phyloP scores from a whole-genome alignment of 2,797 vertebrate genomes.

The Anabas testudineus region DNA sequence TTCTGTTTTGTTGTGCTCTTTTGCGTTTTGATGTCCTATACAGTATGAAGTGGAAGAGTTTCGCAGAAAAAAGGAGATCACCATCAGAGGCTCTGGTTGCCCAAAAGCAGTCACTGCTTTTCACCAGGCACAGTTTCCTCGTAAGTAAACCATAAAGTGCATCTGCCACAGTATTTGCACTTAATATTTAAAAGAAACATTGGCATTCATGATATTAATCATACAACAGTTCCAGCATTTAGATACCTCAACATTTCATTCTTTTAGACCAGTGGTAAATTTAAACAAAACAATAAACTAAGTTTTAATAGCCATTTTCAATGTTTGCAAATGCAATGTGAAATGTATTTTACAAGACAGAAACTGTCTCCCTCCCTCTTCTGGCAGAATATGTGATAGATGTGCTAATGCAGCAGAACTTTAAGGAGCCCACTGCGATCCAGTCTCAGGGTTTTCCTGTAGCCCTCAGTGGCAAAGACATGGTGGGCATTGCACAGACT shows the following conservation, averaged over 20 bases:
- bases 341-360: not conserved
- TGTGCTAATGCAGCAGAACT: slow-evolving; percentile 93
- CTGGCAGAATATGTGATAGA: slow-evolving; percentile 95
- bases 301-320: not conserved
- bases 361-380: slow-evolving; percentile 14
- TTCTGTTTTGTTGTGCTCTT: not conserved
- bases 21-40: slow-evolving; percentile 1
- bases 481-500: slow-evolving; percentile 99
- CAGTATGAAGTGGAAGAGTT: slow-evolving; percentile 95
- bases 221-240: not conserved
- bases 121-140: slow-evolving; percentile 95
- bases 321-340: no score
- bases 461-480: slow-evolving; percentile 94
- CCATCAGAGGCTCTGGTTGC: slow-evolving; percentile 90
- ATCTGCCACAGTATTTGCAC: not conserved
- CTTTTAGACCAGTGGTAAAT: not conserved
- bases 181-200: not conserved
- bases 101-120: slow-evolving; percentile 90
- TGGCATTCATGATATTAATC: not conserved
- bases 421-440: slow-evolving; percentile 97
- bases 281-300: not conserved
- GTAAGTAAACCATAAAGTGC: slow-evolving; percentile 83
- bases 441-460: slow-evolving; percentile 96
- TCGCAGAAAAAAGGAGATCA: slow-evolving; percentile 95
- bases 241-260: not conserved